Base-by-base conservation (phyloP, 2,888 invertebrate genomes). In the Tiphia femorata region DNA sequence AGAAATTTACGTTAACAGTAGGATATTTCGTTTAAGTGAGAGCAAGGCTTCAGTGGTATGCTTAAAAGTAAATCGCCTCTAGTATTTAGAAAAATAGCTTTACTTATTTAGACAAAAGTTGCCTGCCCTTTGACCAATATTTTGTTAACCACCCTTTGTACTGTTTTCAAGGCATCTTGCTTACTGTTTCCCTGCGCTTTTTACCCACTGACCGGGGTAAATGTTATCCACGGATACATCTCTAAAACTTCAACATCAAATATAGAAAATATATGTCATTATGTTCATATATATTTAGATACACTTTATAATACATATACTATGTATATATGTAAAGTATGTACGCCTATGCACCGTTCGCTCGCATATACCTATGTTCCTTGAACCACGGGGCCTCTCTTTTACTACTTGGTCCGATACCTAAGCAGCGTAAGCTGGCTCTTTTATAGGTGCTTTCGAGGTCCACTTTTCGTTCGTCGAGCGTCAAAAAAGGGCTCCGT, bases 141-240 rank as follows among this genome's bases (percentile, higher is more conserved):
- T 76, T 75, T 75, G 67, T 73, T 76, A 77, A 78, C 75, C 79
- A 79, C 77, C 77, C 78, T 83, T 84, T 84, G 84, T 84, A 84
- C 84, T 84, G 82, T 84, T 83, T 81, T 82, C 84, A 84, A 84
- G 84, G 84, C 84, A 84, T 84, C 82, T 83, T 77, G 82, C 83
- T 83, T 81, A 79, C 78, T 81, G 70, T 78, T 77, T 78, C 80
- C 81, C 79, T 81, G 81, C 81, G 77, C 76, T 73, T 25, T 73
- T 55, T 68, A 66, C 68, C 67, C 72, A 60, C 61, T 57, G 67
- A 67, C 58, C 58, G 55, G 67, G 65, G 67, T 62, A 66, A 50
- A 65, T 53, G 62, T 70, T 70, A 57, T 62, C 46, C 65, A 59
- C 52, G 70, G 81, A 81, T 81, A 81, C 81, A 80, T 80, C 76